Base-by-base conservation (phyloP, 92 coral and sea anemone genomes). In the Parazoanthus darwini region DNA sequence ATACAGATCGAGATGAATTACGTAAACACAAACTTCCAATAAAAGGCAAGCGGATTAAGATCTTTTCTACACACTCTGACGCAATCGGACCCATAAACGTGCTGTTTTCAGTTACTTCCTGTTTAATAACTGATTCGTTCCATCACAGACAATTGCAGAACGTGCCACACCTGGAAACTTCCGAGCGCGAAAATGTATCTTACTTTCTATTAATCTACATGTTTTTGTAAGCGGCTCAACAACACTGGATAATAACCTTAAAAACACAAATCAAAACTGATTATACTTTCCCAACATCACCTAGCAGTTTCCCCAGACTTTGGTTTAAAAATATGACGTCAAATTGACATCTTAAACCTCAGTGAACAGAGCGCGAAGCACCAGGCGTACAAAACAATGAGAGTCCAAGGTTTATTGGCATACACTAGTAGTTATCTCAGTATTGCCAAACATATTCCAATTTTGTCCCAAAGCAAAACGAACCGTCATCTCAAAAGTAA, bases 11-110 rank as follows among this genome's bases (percentile, higher is more conserved):
- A 71, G 79, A 84, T 84, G 77, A 70, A 44, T 73, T 72, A 48
- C n/a, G 79, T 54, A 71, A 84, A 84, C 72, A 84, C 37, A 15
- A 71, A 71, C 87, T 44, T 84, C 79, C 79, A 84, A 84, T 46
- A 71, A 84, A 72, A 48, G 78, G 44, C 42, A 22, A 51, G 67
- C 66, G 35, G 79, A 72, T 84, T 48, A 46, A 43, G 10, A 72
- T 15, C 23, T 71, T 75, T 33, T 66, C 9, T 70, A 6, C 36
- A 70, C 68, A 44, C 16, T 7, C 43, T 84, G 87, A 71, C 87
- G 87, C 68, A 44, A 26, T 72, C 78, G 66, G 76, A 22, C 23
- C 33, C 23, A 14, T 16, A 18, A 66, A 82, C 50, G 36, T 67
- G 87, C 23, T 14, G n/a, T 26, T 26, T 6, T 72, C 4, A 70